Conservation (phyloP, 2,888 invertebrate species). For the Rutpela maculata region DNA sequence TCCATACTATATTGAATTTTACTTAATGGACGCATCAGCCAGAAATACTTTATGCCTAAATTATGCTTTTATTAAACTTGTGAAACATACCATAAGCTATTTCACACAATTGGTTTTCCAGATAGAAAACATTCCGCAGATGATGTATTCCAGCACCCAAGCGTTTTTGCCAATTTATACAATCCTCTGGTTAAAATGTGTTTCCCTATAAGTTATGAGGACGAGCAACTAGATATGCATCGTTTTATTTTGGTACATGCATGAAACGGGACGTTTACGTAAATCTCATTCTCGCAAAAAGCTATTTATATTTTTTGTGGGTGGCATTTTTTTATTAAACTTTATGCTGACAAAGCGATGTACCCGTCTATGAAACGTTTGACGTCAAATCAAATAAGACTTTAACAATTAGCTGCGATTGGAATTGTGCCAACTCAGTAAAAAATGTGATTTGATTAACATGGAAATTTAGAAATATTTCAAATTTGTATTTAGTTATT, state of each 20-base stretch:
- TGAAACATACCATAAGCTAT: slow-evolving; percentile 1
- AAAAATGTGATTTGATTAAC: too few species aligned
- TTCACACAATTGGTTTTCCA: slow-evolving; percentile 44
- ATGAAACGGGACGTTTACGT: background rate
- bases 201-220: background rate
- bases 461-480: too few species aligned
- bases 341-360: too few species aligned
- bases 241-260: background rate
- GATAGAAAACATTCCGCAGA: slow-evolving; percentile 49
- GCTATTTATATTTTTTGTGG: too few species aligned
- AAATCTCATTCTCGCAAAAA: background rate
- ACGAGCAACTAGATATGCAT: background rate
- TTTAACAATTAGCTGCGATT: too few species aligned
- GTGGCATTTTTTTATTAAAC: too few species aligned
- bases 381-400: too few species aligned
- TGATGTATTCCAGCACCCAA: slow-evolving; percentile 39
- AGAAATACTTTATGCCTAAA: background rate
- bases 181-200: background rate
- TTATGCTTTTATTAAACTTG: background rate
- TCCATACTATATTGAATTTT: slow-evolving; percentile 3
- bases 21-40: background rate
- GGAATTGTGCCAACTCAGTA: too few species aligned
- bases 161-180: slow-evolving; percentile 33
- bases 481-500: too few species aligned
- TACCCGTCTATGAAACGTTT: too few species aligned